Base-by-base conservation (phyloP, 2,797 vertebrate genomes). In the Phyllotis vaccarum region DNA sequence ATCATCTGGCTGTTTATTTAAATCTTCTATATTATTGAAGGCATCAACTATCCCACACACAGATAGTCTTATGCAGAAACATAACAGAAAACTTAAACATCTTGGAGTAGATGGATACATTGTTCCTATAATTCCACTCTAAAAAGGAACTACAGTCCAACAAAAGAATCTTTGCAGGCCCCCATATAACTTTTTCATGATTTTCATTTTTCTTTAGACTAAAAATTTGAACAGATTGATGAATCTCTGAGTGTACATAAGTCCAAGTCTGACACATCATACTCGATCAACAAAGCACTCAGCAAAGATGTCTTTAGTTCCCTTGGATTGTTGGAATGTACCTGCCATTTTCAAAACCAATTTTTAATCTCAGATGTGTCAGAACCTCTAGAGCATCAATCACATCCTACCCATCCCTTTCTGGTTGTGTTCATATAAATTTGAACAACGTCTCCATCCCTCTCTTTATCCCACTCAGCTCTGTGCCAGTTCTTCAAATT, bases 301-400 rank as follows among this genome's bases (percentile, higher is more conserved):
- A 78, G 60, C 49, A 95, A 62, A 91, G 21, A 31, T 86, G 58
- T 58, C 11, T 86, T 85, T 87, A 46, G 4, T 62, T 94, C 68
- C 66, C 49, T 93, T 1, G 49, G 56, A 87, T 37, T 85, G 52
- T 86, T 95, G 87, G 34, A 37, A 96, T 89, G 91, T 11, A 68
- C 10, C 68, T 76, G 37, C 74, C 70, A 95, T 95, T 93, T 95
- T 89, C 52, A 91, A 96, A 95, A 74, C 19, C 29, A 89, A 24
- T 81, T 91, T 91, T 93, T 80, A 96, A 95, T 46, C 8, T 62
- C 62, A 54, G 68, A 80, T 40, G 60, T 86, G 54, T 54, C 52
- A 27, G 3, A 74, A 29, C 94, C 88, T 94, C 70, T 54, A 74
- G 52, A 52, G 83, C 64, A 91, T 94, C 90, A 89, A 34, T 94